Percentiles rank a stretch among this genome's conserved stretches.
These are phyloP conservation scores for Pan paniscus DNA, from an alignment of 2,113 vertebrate genomes.

Conservation along the genomic window DNA sequence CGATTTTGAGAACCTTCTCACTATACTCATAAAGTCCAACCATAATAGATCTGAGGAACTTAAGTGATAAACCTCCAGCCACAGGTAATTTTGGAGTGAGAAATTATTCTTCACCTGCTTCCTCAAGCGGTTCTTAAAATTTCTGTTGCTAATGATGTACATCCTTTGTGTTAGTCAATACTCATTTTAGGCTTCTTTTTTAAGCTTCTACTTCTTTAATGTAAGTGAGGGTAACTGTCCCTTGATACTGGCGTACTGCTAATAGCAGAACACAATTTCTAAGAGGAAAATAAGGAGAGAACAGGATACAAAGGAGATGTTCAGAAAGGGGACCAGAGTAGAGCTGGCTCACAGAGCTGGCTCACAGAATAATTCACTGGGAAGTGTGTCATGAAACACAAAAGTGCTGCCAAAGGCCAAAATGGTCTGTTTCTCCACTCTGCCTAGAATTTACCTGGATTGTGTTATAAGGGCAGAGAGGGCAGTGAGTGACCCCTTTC, in stretches of 20 bases:
- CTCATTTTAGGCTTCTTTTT: not conserved
- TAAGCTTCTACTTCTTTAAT: conserved; percentile 30
- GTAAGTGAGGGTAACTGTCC: not conserved
- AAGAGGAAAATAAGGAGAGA: not conserved
- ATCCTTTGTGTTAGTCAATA: not conserved
- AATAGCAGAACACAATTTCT: not conserved
- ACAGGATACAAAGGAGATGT: not conserved
- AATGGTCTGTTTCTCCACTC: not conserved
- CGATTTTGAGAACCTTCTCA: not conserved
- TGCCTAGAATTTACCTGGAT: not conserved
- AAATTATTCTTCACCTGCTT: not conserved
- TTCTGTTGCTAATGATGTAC: not conserved
- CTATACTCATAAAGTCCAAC: not conserved
- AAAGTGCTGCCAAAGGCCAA: not conserved
- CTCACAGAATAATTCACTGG: not conserved
- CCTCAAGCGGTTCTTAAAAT: not conserved
- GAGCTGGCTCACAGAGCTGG: not conserved
- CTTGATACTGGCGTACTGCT: not conserved
- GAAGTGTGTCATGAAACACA: not conserved
- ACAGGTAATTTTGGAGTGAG: not conserved
- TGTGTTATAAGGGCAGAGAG: not conserved
- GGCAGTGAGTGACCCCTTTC: not conserved
- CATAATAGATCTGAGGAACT: not conserved
- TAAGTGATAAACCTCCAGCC: not conserved
- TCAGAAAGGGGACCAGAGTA: not conserved